Evolutionary conservation across 2,797 vertebrate species (phyloP).

Genomic region (Ctenochaetus hawaiiensis): DNA sequence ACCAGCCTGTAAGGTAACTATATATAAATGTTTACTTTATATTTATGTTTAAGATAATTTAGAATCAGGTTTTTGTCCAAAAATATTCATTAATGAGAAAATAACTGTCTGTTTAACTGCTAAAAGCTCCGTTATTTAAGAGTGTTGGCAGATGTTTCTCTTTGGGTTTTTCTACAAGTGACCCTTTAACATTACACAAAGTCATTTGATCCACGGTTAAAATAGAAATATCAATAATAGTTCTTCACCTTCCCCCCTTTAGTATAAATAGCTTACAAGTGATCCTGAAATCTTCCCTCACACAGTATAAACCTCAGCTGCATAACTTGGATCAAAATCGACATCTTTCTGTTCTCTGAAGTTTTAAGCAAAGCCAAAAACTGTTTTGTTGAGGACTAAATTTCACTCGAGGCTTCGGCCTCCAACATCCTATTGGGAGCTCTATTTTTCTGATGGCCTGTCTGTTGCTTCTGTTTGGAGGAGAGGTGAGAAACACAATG

Average conservation of each 20-base stretch:
- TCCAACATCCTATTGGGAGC: slow-evolving; percentile 16
- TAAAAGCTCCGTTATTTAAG: neutral
- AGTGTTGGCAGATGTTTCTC: neutral
- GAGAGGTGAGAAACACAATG: slow-evolving; percentile 60
- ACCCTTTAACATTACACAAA: neutral
- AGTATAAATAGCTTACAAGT: neutral
- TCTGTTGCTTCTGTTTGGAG: slow-evolving; percentile 49
- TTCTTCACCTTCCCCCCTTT: neutral
- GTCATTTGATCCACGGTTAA: neutral
- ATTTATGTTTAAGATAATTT: neutral
- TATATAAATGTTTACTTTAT: neutral
- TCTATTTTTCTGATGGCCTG: slow-evolving; percentile 43
- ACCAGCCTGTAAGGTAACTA: too few species aligned
- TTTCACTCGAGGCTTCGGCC: slow-evolving; percentile 22
- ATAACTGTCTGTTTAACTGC: neutral
- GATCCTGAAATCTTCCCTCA: neutral
- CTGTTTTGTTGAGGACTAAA: slow-evolving; percentile 24
- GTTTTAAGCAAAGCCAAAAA: neutral
- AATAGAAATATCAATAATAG: slow-evolving; percentile 2
- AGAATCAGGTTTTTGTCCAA: neutral
- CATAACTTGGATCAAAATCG: slow-evolving; percentile 3
- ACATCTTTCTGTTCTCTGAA: slow-evolving; percentile 1
- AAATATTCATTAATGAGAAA: neutral
- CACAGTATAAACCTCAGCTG: neutral
- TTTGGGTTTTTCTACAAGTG: neutral